phyloP scores from a whole-genome alignment of 2,888 invertebrate species.

The Ophraella communa region DNA sequence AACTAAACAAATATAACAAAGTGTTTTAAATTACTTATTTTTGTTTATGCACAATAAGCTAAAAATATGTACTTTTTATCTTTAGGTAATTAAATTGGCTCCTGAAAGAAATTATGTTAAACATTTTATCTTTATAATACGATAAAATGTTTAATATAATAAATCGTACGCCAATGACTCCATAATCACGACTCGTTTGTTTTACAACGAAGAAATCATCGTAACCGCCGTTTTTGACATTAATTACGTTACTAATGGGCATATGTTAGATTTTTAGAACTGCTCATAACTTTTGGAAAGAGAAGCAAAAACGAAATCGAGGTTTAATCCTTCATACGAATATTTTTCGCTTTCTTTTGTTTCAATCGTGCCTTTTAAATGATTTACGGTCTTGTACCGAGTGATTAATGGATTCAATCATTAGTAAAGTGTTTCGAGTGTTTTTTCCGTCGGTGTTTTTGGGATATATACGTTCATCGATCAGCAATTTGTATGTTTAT shows the following conservation, averaged over 20 bases:
- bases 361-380: conserved; percentile 24
- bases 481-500: not conserved
- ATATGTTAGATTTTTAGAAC: conserved; percentile 55
- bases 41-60: too few relatives aligned
- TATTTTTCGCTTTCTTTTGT: conserved; percentile 34
- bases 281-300: conserved; percentile 46
- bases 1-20: not conserved
- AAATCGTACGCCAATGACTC: conserved; percentile 47
- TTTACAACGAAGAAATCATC: conserved; percentile 56
- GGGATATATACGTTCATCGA: too few relatives aligned
- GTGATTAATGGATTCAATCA: conserved; percentile 15
- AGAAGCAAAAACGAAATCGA: conserved; percentile 36
- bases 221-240: conserved; percentile 55
- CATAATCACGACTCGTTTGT: conserved; percentile 51
- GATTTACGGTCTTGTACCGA: conserved; percentile 19
- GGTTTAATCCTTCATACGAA: conserved; percentile 37
- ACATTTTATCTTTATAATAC: too few relatives aligned
- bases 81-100: too few relatives aligned
- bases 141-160: not conserved
- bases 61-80: too few relatives aligned
- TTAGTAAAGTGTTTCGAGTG: not conserved
- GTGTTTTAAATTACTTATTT: too few relatives aligned
- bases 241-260: conserved; percentile 57
- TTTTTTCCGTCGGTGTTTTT: not conserved
- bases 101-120: too few relatives aligned